Percentiles rank a stretch among this genome's conserved stretches.
Evolutionary conservation across 1,140 invertebrate genomes (phyloP).

Genomic region (Aphaenogaster rudis): DNA sequence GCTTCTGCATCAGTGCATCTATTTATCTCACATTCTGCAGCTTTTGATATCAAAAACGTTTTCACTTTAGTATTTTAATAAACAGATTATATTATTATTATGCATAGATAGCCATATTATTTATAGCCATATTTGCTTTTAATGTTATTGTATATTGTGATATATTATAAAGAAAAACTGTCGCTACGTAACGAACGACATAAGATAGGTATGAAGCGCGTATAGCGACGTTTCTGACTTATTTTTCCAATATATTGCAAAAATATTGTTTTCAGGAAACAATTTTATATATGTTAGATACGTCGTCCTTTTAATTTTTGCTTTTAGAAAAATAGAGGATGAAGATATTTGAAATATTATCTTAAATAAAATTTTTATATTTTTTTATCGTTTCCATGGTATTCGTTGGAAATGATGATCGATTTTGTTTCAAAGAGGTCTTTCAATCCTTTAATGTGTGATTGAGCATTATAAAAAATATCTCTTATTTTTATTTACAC

Average conservation of each 20-base stretch:
- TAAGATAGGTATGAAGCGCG: neutral
- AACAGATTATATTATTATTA: neutral
- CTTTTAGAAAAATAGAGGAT: neutral
- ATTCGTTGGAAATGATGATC: neutral
- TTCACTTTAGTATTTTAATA: conserved; percentile 2
- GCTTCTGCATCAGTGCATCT: neutral
- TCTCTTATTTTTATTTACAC: neutral
- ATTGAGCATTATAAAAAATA: conserved; percentile 8
- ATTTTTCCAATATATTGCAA: neutral
- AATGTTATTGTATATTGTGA: neutral
- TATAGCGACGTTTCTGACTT: neutral
- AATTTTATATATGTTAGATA: neutral
- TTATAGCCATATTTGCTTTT: neutral
- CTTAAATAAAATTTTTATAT: neutral
- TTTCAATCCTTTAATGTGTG: neutral
- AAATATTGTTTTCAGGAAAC: neutral
- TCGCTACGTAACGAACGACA: neutral
- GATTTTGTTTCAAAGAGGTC: neutral
- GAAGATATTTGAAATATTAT: neutral
- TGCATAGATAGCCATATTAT: neutral
- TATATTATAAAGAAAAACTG: neutral
- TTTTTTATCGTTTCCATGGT: neutral
- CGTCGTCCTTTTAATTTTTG: neutral
- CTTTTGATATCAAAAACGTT: conserved; percentile 11
- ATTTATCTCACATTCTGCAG: conserved; percentile 1